A percentile compares a stretch with the other conserved stretches of the same genome.
Conservation (phyloP, 2,888 invertebrate species). For the Leptinotarsa juncta region DNA sequence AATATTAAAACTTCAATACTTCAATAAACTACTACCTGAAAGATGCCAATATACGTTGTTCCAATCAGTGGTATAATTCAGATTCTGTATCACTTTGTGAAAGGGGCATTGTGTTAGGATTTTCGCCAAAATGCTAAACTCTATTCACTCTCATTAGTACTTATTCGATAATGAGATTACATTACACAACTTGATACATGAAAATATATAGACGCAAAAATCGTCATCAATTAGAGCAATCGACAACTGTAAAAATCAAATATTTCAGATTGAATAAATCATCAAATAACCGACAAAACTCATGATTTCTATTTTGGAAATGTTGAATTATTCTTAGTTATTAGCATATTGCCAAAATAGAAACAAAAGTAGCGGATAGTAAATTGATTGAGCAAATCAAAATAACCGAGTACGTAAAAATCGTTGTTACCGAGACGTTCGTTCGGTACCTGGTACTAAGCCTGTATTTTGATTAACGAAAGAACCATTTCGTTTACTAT, state of each 20-base stretch:
- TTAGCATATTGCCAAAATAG: background rate
- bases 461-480: too few species aligned
- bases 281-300: background rate
- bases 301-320: background rate
- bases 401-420: background rate
- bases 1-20: too few species aligned
- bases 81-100: too few species aligned
- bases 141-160: too few species aligned
- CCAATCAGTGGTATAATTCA: too few species aligned
- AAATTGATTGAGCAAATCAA: constrained; percentile 1
- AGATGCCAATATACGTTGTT: too few species aligned
- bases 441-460: too few species aligned
- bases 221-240: constrained; percentile 23
- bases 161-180: background rate
- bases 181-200: background rate
- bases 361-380: background rate
- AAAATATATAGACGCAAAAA: background rate
- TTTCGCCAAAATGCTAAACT: too few species aligned
- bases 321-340: background rate
- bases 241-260: background rate
- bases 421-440: background rate
- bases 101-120: too few species aligned
- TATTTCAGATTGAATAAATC: background rate
- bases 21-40: too few species aligned
- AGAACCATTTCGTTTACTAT: too few species aligned